A percentile compares a stretch with the other conserved stretches of the same genome.
phyloP scores from a whole-genome alignment of 1,140 invertebrate species.

The Liolophura sinensis region DNA sequence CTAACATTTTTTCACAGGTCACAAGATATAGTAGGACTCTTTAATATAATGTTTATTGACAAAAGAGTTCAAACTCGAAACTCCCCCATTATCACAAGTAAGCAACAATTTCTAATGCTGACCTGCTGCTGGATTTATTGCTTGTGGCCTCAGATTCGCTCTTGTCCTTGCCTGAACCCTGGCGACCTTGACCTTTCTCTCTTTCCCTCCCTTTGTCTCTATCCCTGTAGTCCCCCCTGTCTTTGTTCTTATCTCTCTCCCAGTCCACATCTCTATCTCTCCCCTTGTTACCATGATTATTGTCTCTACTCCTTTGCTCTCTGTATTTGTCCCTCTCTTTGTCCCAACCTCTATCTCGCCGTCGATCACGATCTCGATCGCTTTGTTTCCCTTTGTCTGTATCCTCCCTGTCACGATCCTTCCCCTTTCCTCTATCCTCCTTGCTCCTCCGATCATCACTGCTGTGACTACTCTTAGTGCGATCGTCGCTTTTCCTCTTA shows the following conservation, averaged over 20 bases:
- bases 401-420: conserved; percentile 10
- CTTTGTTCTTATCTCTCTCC: conserved; percentile 9
- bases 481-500: conserved; percentile 8
- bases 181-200: conserved; percentile 3
- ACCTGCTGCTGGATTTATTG: not conserved
- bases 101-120: not conserved
- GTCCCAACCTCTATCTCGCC: conserved; percentile 9
- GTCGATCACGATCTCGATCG: conserved; percentile 9
- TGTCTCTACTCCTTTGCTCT: conserved; percentile 6
- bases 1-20: too few species aligned
- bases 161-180: conserved; percentile 6
- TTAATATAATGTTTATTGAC: too few species aligned
- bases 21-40: too few species aligned
- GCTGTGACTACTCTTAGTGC: not conserved
- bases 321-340: conserved; percentile 8
- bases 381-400: not conserved
- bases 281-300: conserved; percentile 2
- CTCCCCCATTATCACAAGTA: not conserved
- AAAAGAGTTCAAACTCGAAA: too few species aligned
- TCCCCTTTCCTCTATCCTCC: not conserved
- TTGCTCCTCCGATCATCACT: conserved; percentile 4
- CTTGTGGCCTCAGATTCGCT: not conserved
- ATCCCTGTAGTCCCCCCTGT: not conserved
- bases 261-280: not conserved
- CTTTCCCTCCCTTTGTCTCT: conserved; percentile 3